Evolutionary conservation across 2,113 vertebrate genomes (phyloP).

Genomic region (Astur gentilis): DNA sequence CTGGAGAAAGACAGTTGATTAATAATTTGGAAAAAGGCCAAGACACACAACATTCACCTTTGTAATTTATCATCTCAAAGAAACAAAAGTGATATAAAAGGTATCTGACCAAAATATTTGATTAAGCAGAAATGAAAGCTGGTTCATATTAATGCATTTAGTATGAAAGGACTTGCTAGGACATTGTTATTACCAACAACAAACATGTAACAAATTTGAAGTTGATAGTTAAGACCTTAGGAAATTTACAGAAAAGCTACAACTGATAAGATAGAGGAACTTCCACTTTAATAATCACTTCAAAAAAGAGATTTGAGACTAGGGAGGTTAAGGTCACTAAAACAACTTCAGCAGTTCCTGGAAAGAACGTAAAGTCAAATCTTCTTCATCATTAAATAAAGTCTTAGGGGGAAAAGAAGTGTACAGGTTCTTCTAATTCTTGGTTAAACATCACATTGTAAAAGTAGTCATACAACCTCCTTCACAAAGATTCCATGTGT

Average conservation of each 20-base stretch:
- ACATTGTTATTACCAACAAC: not conserved
- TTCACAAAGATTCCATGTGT: not conserved
- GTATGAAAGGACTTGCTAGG: not conserved
- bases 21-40: constrained; percentile 32
- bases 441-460: not conserved
- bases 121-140: not conserved
- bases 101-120: not conserved
- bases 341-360: not conserved
- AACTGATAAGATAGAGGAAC: not conserved
- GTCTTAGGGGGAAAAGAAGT: not conserved
- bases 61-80: not conserved
- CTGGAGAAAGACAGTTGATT: not conserved
- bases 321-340: not conserved
- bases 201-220: not conserved
- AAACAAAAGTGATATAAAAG: not conserved
- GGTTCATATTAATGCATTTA: not conserved
- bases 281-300: not conserved
- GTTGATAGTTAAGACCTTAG: not conserved
- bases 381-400: not conserved
- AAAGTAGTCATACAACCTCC: not conserved
- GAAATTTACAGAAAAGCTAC: not conserved
- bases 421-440: not conserved
- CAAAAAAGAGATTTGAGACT: not conserved
- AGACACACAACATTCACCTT: not conserved
- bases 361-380: not conserved